Conservation (phyloP, 2,888 invertebrate genomes). For the Drosophila kambysellisi region DNA sequence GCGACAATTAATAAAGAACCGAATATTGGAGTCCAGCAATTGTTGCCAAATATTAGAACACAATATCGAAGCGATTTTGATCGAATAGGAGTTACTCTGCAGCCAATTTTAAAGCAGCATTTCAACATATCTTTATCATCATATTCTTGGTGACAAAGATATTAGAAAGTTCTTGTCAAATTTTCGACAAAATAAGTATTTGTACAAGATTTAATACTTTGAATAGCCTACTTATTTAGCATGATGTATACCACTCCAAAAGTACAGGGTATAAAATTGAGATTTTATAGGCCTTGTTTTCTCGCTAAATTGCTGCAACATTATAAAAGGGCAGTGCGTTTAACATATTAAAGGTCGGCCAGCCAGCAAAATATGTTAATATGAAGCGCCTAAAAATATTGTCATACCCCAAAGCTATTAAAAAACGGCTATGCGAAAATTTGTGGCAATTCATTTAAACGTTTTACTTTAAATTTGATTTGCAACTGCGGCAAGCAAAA, state of each 20-base stretch:
- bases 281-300: not conserved
- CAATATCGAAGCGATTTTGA: not conserved
- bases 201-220: not conserved
- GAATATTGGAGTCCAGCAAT: not conserved
- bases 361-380: constrained; percentile 55
- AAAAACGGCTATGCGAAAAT: not conserved
- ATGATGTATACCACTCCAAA: not conserved
- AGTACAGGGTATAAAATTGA: not conserved
- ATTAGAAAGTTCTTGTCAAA: not conserved
- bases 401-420: not conserved
- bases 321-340: constrained; percentile 37
- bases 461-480: not conserved
- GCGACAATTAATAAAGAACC: constrained; percentile 53
- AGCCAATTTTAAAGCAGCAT: not conserved
- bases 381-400: constrained; percentile 22
- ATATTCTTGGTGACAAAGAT: not conserved
- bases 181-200: not conserved
- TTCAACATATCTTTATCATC: no score
- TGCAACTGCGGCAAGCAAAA: not conserved
- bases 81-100: not conserved
- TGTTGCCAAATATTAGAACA: not conserved
- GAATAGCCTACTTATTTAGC: not conserved
- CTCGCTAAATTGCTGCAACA: constrained; percentile 37
- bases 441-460: not conserved
- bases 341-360: constrained; percentile 12